These are phyloP conservation scores for Lerista edwardsae DNA, from an alignment of 2,797 vertebrate species.

Conservation along the genomic window DNA sequence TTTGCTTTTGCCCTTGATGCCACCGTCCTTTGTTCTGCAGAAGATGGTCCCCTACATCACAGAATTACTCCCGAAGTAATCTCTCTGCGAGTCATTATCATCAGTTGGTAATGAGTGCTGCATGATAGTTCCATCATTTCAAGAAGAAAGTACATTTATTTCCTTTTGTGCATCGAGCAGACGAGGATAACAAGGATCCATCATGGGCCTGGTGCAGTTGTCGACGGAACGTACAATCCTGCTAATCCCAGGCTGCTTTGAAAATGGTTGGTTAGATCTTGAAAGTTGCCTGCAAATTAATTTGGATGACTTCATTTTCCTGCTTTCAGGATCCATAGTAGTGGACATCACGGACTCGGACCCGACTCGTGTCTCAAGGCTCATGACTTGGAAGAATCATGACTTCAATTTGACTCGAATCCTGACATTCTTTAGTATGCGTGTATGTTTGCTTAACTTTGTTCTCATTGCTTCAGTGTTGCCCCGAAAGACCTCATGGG, in stretches of 20 bases:
- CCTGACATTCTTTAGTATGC: no score
- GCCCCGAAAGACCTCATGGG: no score
- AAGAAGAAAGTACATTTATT: conserved; percentile 66
- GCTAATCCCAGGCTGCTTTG: conserved; percentile 17
- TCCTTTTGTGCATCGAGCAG: conserved; percentile 61
- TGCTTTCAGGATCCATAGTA: conserved; percentile 27
- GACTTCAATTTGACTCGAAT: no score
- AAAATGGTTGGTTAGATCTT: conserved; percentile 23
- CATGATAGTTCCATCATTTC: conserved; percentile 62
- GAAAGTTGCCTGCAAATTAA: conserved; percentile 51
- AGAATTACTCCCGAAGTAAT: conserved; percentile 55
- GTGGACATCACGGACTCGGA: no score
- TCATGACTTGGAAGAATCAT: no score
- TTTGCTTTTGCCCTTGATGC: conserved; percentile 23
- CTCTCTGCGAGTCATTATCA: conserved; percentile 58
- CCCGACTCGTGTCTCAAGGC: no score
- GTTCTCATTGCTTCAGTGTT: no score
- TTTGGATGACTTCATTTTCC: conserved; percentile 46
- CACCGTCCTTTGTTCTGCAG: conserved; percentile 51
- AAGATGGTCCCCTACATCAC: conserved; percentile 59
- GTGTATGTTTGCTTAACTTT: no score
- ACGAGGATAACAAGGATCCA: conserved; percentile 49
- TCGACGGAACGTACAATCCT: conserved; percentile 11
- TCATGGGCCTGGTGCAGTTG: conserved; percentile 27
- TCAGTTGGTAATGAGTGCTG: conserved; percentile 51